These are phyloP conservation scores for Opisthograptis luteolata DNA, from an alignment of 2,888 invertebrate genomes.

Conservation along the genomic window DNA sequence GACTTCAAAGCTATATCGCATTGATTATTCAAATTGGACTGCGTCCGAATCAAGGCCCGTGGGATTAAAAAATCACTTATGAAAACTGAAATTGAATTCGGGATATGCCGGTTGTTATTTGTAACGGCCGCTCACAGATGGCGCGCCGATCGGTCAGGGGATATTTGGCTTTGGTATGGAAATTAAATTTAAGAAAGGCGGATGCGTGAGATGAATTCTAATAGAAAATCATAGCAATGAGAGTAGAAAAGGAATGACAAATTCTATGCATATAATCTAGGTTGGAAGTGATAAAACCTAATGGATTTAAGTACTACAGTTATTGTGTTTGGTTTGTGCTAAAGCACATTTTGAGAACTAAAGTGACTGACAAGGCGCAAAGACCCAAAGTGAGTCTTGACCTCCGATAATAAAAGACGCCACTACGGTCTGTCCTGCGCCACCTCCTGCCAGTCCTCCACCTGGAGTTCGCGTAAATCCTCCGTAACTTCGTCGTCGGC, in stretches of 20 bases:
- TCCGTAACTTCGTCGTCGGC: no score
- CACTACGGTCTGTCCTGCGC: no score
- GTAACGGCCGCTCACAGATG: slow-evolving; percentile 28
- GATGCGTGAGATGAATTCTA: neutral
- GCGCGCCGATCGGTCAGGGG: slow-evolving; percentile 1
- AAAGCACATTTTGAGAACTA: no score
- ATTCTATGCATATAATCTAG: neutral
- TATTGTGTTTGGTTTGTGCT: no score
- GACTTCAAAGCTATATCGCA: slow-evolving; percentile 17
- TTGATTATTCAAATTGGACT: slow-evolving; percentile 53
- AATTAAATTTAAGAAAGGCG: slow-evolving; percentile 2
- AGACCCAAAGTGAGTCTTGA: no score
- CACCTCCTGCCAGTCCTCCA: no score
- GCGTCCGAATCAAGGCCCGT: slow-evolving; percentile 33
- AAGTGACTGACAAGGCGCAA: no score
- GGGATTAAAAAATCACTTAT: slow-evolving; percentile 50
- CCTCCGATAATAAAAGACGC: no score
- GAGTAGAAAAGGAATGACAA: neutral
- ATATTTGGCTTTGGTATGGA: neutral
- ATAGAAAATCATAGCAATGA: neutral
- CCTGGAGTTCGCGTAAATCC: no score
- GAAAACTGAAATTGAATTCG: slow-evolving; percentile 54
- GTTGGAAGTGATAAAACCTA: no score
- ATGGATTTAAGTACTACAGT: no score
- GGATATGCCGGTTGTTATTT: slow-evolving; percentile 34